Evolutionary conservation across 2,113 vertebrate species (phyloP).

Genomic region (Philantomba maxwellii): DNA sequence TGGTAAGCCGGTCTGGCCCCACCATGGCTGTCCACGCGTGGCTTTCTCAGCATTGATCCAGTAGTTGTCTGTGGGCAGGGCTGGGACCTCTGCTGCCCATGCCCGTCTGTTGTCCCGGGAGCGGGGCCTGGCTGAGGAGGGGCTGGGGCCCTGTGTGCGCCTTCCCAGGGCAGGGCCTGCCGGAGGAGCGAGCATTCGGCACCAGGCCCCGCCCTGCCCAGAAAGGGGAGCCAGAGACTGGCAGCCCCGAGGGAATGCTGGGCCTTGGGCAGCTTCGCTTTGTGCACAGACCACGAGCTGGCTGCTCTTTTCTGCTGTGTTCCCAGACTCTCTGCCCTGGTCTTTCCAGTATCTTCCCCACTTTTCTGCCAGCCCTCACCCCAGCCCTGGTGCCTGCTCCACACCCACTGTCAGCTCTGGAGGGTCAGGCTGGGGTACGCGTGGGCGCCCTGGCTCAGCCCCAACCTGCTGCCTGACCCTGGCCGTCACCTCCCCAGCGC

Average conservation of each 20-base stretch:
- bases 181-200: not conserved
- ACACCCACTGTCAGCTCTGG: not conserved
- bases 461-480: not conserved
- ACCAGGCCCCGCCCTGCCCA: not conserved
- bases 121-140: not conserved
- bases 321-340: not conserved
- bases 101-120: not conserved
- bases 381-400: not conserved
- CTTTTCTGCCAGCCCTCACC: not conserved
- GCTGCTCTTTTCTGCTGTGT: not conserved
- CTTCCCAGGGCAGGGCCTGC: not conserved
- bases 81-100: not conserved
- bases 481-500: not conserved
- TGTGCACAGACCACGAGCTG: not conserved
- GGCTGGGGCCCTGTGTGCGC: not conserved
- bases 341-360: not conserved
- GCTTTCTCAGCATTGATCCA: not conserved
- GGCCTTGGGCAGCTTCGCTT: not conserved
- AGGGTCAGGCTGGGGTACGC: not conserved
- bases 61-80: not conserved
- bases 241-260: no score
- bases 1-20: conserved; percentile 65
- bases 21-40: fast-evolving
- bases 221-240: not conserved
- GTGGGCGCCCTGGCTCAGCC: not conserved